Evolutionary conservation across 2,113 vertebrate genomes (phyloP), one percentile per base, ranked within the genome.

Genomic region (Carettochelys insculpta): DNA sequence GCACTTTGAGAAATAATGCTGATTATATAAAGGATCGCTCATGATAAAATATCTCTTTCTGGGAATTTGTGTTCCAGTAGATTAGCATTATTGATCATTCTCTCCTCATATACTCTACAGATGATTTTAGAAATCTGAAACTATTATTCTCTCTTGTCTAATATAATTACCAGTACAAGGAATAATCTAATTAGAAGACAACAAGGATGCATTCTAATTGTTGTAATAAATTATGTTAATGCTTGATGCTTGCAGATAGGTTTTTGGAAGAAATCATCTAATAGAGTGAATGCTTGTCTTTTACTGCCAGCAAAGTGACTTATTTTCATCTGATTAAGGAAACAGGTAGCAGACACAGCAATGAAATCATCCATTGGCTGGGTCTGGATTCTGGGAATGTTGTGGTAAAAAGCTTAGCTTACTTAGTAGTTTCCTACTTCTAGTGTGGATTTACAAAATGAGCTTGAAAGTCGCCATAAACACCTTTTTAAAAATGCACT

Each of bases 1-100:
- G 78, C 87, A 86, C 65, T 86, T 43, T 84, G 93, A 97, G 95
- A 97, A 97, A 96, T 89, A 97, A 90, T 2, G 13, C 68, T 90
- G 86, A 94, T 96, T 95, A 95, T 88, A 93, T 92, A 95, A 95
- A 96, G 83, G 76, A 95, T 95, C 52, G n/a, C 58, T 94, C 82
- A 91, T 80, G 93, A 95, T 96, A 96, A 97, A 97, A 95, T 90
- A 96, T 90, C 61, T 95, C 68, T 97, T 97, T 94, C 95, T 96
- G 94, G 96, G 95, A 97, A 94, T 97, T 95, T 96, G 93, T 86
- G 94, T 98, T 98, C 90, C 86, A 88, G 95, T 95, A 97, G 96
- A 97, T 97, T 97, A 98, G 90, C 92, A 89, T 97, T 98, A 98
- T 97, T 96, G 98, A 98, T 97, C 90, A 95, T 94, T 92, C 77